Evolutionary conservation across 2,113 vertebrate species (phyloP).

Genomic region (Ceyx melanurus): DNA sequence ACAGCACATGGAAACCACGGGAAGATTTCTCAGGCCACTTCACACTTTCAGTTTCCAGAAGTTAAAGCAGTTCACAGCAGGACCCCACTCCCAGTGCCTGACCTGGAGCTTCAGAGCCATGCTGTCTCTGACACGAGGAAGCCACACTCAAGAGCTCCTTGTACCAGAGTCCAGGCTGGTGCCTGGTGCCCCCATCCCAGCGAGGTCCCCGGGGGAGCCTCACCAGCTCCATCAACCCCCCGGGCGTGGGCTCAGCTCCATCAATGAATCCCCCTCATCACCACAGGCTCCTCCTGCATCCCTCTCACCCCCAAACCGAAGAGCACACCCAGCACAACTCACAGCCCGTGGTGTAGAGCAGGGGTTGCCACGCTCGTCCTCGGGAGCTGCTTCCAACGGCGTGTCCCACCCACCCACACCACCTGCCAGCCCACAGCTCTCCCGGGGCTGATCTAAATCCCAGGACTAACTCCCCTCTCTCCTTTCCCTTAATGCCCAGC

Average conservation of each 20-base stretch:
- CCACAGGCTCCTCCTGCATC: neutral
- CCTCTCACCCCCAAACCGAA: neutral
- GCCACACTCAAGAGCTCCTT: fast-evolving
- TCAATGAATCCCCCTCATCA: fast-evolving
- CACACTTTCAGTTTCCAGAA: neutral
- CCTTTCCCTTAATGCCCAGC: fast-evolving
- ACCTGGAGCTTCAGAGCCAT: too few species aligned
- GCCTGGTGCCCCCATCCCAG: fast-evolving
- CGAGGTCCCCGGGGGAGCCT: fast-evolving
- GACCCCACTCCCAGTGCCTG: too few species aligned
- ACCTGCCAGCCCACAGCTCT: neutral
- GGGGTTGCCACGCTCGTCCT: fast-evolving
- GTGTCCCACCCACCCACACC: fast-evolving
- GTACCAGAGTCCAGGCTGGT: neutral
- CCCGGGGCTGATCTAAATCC: fast-evolving
- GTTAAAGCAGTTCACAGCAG: neutral
- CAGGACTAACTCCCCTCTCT: fast-evolving
- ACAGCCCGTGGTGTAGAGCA: neutral
- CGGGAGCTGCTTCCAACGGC: fast-evolving
- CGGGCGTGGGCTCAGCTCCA: fast-evolving
- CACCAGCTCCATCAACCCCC: neutral
- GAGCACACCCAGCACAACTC: neutral
- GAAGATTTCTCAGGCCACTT: neutral
- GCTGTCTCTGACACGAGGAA: neutral
- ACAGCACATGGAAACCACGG: neutral